Percentiles rank a stretch among this genome's conserved stretches.
Evolutionary conservation across 2,113 vertebrate genomes (phyloP).

Genomic region (Tyto alba): DNA sequence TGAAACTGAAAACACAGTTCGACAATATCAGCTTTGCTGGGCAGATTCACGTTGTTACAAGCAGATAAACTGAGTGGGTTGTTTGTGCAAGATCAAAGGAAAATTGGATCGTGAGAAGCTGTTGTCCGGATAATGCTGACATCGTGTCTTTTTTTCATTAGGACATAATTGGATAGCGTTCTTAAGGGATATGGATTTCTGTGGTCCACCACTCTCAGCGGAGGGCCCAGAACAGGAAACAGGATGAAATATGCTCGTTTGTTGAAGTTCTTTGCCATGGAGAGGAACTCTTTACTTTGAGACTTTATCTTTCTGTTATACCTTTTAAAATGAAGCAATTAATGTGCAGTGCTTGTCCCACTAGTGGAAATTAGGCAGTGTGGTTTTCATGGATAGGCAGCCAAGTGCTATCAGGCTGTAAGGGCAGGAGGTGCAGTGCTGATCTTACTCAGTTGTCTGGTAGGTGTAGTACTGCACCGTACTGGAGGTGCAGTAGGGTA

Average conservation of each 20-base stretch:
- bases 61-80: background rate
- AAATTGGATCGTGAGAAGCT: background rate
- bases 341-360: accelerated
- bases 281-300: background rate
- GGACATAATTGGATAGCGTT: background rate
- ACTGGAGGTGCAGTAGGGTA: too few relatives aligned
- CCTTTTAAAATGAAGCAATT: too few relatives aligned
- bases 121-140: background rate
- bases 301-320: background rate
- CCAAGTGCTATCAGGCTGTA: background rate
- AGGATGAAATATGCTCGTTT: background rate
- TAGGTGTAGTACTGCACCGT: too few relatives aligned
- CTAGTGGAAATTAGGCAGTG: background rate
- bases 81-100: background rate
- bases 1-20: background rate
- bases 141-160: background rate
- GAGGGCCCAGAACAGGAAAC: background rate
- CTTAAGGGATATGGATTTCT: background rate
- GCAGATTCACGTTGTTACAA: background rate
- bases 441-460: background rate
- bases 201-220: background rate
- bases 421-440: background rate
- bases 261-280: background rate
- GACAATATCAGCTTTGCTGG: background rate
- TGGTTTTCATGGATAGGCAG: background rate